A percentile compares a stretch with the other conserved stretches of the same genome.
These are phyloP conservation scores for Hyla sarda DNA, from an alignment of 2,113 vertebrate genomes.

Conservation along the genomic window DNA sequence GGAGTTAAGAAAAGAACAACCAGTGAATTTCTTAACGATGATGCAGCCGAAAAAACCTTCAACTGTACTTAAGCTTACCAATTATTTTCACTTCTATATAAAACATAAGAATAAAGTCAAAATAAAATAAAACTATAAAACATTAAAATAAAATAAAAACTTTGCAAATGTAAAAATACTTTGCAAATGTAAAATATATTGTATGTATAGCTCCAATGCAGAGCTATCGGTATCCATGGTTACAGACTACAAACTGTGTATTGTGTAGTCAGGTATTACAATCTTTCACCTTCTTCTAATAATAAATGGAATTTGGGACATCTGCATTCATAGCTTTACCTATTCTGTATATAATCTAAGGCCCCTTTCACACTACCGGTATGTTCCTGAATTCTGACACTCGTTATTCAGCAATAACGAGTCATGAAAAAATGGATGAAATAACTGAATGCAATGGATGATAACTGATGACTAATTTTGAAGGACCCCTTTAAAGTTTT, in stretches of 20 bases:
- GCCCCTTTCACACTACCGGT: too few species aligned
- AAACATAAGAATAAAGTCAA: not conserved
- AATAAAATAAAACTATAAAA: not conserved
- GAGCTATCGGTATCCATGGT: not conserved
- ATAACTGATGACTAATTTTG: too few species aligned
- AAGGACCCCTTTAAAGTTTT: too few species aligned
- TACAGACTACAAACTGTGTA: conserved; percentile 11
- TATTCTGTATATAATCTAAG: too few species aligned
- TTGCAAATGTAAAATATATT: not conserved
- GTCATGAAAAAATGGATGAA: too few species aligned
- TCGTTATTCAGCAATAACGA: too few species aligned
- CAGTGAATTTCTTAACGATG: not conserved
- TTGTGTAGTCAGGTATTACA: not conserved
- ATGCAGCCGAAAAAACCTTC: not conserved
- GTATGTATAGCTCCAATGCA: not conserved
- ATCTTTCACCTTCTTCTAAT: too few species aligned
- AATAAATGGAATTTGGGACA: too few species aligned
- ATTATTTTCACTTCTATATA: not conserved
- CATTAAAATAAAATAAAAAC: not conserved
- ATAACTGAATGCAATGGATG: too few species aligned
- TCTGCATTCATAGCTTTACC: too few species aligned
- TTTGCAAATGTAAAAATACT: too few species aligned
- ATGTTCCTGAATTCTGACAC: too few species aligned
- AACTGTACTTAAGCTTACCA: not conserved
- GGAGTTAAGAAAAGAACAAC: not conserved